Percentiles rank a stretch among this genome's conserved stretches.
Evolutionary conservation across 1,140 invertebrate genomes (phyloP).

Genomic region (Danaus plexippus): DNA sequence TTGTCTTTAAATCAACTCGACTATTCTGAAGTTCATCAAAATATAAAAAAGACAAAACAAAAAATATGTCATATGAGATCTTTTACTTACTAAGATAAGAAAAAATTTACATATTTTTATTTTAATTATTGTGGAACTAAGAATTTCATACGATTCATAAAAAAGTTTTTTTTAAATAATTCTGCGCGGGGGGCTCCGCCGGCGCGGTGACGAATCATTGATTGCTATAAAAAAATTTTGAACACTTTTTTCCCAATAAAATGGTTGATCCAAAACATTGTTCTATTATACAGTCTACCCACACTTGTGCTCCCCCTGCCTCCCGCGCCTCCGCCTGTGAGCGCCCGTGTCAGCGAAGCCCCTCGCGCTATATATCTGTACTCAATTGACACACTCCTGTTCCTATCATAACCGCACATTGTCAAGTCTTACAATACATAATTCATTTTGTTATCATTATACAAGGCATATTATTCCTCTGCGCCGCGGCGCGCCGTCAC

Average conservation of each 20-base stretch:
- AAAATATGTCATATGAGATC: slow-evolving; percentile 70
- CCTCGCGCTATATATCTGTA: slow-evolving; percentile 30
- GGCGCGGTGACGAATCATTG: neutral
- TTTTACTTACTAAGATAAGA: slow-evolving; percentile 71
- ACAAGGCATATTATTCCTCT: slow-evolving; percentile 63
- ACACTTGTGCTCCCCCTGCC: no score
- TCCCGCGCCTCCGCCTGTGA: no score
- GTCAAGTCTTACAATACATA: slow-evolving; percentile 68
- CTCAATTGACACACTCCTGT: slow-evolving; percentile 60
- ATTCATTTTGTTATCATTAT: slow-evolving; percentile 68
- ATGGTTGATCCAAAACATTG: slow-evolving; percentile 4
- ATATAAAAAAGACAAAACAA: slow-evolving; percentile 73
- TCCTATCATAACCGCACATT: slow-evolving; percentile 53
- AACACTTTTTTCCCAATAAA: slow-evolving; percentile 30
- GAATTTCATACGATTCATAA: slow-evolving; percentile 63
- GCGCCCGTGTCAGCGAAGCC: slow-evolving; percentile 7
- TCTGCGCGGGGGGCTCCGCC: slow-evolving; percentile 44
- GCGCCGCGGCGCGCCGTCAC: slow-evolving; percentile 32
- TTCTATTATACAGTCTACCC: no score
- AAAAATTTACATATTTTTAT: slow-evolving; percentile 64
- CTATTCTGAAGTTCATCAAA: slow-evolving; percentile 70
- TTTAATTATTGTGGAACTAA: slow-evolving; percentile 66
- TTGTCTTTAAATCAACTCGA: slow-evolving; percentile 70
- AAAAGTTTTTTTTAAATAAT: slow-evolving; percentile 40
- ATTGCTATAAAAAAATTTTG: slow-evolving; percentile 9